Conservation (phyloP, 2,797 vertebrate species). For the Karalla daura region DNA sequence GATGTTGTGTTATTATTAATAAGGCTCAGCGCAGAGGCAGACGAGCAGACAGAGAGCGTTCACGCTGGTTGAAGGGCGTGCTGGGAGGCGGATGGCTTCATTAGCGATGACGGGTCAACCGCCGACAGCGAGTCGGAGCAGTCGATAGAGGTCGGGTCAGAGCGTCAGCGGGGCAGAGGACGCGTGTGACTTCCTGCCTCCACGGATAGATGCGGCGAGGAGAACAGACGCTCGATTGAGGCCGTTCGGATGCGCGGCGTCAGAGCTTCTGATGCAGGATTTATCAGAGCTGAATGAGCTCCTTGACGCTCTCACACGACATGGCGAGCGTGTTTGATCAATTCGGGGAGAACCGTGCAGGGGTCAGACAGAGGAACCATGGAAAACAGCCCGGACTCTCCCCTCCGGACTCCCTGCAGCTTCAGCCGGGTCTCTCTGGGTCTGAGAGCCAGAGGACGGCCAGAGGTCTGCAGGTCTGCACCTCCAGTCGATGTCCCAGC, state of each 20-base stretch:
- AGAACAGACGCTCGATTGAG: conserved; percentile 3
- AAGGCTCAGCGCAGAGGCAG: conserved; percentile 1
- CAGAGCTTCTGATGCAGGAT: conserved; percentile 14
- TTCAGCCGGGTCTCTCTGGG: neutral
- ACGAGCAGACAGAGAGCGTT: conserved; percentile 38
- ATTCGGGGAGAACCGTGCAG: neutral
- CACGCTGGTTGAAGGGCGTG: conserved; percentile 3
- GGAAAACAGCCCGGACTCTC: conserved; percentile 36
- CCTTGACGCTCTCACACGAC: neutral
- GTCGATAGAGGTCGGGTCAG: conserved; percentile 16
- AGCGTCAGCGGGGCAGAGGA: conserved; percentile 28
- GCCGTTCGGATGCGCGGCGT: too few relatives aligned
- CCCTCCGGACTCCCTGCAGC: conserved; percentile 12
- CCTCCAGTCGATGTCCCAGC: neutral
- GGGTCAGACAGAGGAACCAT: conserved; percentile 31
- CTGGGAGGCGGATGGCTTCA: conserved; percentile 21
- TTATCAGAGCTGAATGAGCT: conserved; percentile 14
- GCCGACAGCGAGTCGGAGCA: conserved; percentile 13
- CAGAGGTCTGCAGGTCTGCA: conserved; percentile 5
- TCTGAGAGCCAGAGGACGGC: conserved; percentile 5
- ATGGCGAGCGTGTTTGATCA: conserved; percentile 6
- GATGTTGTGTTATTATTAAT: conserved; percentile 51
- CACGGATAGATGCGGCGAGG: neutral
- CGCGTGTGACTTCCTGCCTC: conserved; percentile 6
- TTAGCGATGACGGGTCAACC: conserved; percentile 18